Conservation (phyloP, 2,888 invertebrate genomes). For the Eudemis profundana region DNA sequence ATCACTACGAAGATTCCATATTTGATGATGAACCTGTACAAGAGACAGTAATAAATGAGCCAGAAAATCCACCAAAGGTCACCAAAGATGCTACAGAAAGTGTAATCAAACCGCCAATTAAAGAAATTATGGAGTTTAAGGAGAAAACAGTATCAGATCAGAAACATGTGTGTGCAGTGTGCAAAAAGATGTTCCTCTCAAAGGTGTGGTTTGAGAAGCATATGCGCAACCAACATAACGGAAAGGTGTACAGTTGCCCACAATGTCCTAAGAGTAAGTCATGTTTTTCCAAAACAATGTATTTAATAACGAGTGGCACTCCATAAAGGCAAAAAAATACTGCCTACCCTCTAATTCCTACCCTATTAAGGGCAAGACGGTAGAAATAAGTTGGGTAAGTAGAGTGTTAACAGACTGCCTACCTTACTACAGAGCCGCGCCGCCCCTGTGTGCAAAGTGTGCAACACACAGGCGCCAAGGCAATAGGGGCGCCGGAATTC, state of each 20-base stretch:
- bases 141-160: constrained; percentile 45
- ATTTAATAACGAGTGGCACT: too few relatives aligned
- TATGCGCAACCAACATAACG: constrained; percentile 68
- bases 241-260: constrained; percentile 62
- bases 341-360: too few relatives aligned
- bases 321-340: too few relatives aligned
- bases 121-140: constrained; percentile 41
- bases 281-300: too few relatives aligned
- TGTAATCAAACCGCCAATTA: constrained; percentile 1
- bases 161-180: constrained; percentile 64
- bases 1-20: neutral
- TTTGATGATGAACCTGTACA: constrained; percentile 32
- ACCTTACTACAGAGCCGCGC: too few relatives aligned
- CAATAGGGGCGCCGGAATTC: too few relatives aligned
- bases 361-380: too few relatives aligned
- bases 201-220: constrained; percentile 74
- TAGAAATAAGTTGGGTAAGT: too few relatives aligned
- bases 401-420: too few relatives aligned
- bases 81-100: neutral
- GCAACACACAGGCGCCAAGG: too few relatives aligned
- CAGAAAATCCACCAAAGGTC: too few relatives aligned
- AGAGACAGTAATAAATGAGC: constrained; percentile 39
- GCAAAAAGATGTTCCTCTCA: constrained; percentile 66
- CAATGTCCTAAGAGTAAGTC: constrained; percentile 73
- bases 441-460: too few relatives aligned